Evolutionary conservation across 2,888 invertebrate genomes (phyloP).

Genomic region (Eristalinus aeneus): DNA sequence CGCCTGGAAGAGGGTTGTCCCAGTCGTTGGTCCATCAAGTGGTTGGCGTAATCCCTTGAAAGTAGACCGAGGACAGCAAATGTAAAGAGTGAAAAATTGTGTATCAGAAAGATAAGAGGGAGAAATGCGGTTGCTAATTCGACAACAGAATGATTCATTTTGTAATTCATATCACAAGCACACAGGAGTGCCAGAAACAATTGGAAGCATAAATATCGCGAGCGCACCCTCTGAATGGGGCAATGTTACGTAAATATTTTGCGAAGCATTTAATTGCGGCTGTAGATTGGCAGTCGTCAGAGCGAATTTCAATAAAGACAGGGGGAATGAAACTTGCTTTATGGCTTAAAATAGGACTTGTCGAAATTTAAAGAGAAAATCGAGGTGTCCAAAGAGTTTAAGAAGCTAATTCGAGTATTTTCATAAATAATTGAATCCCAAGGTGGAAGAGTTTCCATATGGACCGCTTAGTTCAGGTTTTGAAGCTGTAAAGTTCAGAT

Average conservation of each 20-base stretch:
- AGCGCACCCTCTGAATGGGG: neutral
- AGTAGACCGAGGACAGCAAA: neutral
- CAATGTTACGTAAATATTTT: neutral
- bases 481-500: too few relatives aligned
- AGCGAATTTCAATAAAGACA: neutral
- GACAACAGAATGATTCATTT: neutral
- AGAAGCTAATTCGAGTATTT: too few relatives aligned
- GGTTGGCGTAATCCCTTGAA: neutral
- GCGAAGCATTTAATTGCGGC: neutral
- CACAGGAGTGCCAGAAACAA: neutral
- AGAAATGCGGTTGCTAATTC: neutral
- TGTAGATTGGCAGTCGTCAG: neutral
- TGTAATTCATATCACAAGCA: neutral
- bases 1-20: neutral
- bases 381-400: too few relatives aligned
- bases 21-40: neutral
- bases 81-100: neutral
- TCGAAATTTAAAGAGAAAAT: too few relatives aligned
- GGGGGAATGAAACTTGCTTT: neutral
- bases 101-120: neutral
- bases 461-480: too few relatives aligned
- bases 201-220: neutral
- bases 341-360: too few relatives aligned
- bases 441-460: too few relatives aligned
- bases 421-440: too few relatives aligned